A percentile compares a stretch with the other conserved stretches of the same genome.
Conservation (phyloP, 2,888 invertebrate genomes). For the Steinernema scapterisci region DNA sequence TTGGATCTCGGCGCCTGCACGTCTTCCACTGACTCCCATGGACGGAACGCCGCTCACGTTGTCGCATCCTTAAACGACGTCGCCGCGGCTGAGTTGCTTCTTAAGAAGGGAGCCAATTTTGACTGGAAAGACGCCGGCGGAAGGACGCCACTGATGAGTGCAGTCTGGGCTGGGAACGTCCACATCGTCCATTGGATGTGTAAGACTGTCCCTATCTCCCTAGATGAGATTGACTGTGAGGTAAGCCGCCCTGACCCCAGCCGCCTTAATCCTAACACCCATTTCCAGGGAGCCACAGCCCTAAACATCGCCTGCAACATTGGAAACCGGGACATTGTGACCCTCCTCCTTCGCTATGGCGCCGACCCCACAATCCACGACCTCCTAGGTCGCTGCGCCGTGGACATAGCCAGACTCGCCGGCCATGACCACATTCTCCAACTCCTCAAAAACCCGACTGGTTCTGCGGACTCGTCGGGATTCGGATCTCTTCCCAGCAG, state of each 20-base stretch:
- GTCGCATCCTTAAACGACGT: slow-evolving; percentile 68
- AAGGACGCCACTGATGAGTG: slow-evolving; percentile 50
- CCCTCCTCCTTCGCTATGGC: slow-evolving; percentile 48
- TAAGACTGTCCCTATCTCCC: slow-evolving; percentile 45
- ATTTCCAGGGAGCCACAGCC: slow-evolving; percentile 50
- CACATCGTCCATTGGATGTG: slow-evolving; percentile 44
- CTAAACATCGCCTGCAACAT: slow-evolving; percentile 52
- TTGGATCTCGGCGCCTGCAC: slow-evolving; percentile 70
- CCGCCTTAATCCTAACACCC: not conserved
- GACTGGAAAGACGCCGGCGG: slow-evolving; percentile 45
- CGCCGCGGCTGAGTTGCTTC: slow-evolving; percentile 46
- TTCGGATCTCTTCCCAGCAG: slow-evolving; percentile 41
- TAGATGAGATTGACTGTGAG: slow-evolving; percentile 50
- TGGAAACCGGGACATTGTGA: slow-evolving; percentile 51
- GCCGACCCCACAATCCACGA: slow-evolving; percentile 51
- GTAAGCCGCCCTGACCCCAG: slow-evolving; percentile 22
- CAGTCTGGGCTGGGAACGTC: slow-evolving; percentile 48
- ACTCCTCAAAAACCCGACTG: slow-evolving; percentile 45
- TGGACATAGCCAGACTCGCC: slow-evolving; percentile 48
- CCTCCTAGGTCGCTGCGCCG: slow-evolving; percentile 47
- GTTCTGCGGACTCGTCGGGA: slow-evolving; percentile 51
- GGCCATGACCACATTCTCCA: slow-evolving; percentile 47
- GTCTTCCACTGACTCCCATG: slow-evolving; percentile 70
- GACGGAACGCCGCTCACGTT: slow-evolving; percentile 76
- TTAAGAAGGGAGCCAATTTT: slow-evolving; percentile 41